phyloP scores from a whole-genome alignment of 1,140 invertebrate genomes.

The Nebria ingens region DNA sequence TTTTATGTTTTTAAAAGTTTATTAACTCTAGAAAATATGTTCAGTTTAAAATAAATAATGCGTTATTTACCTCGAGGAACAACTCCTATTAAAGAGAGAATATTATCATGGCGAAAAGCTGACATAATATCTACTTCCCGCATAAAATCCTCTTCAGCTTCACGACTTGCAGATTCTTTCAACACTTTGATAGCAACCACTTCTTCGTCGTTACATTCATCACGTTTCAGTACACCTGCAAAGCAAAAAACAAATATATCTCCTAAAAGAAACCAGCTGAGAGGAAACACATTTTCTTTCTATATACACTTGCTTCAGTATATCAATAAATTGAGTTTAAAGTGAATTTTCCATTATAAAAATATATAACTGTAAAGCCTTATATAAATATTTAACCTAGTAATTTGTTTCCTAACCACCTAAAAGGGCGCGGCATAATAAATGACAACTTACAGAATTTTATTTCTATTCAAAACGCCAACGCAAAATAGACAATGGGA shows the following conservation, averaged over 20 bases:
- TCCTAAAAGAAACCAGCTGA: background rate
- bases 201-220: constrained; percentile 35
- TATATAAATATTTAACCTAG: too few species aligned
- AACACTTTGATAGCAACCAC: constrained; percentile 77
- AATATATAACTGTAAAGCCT: too few species aligned
- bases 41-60: background rate
- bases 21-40: too few species aligned
- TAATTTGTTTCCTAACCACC: too few species aligned
- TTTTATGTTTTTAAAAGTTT: too few species aligned
- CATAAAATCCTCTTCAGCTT: constrained; percentile 75
- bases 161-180: constrained; percentile 69
- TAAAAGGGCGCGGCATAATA: too few species aligned
- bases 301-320: too few species aligned
- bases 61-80: constrained; percentile 53
- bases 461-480: too few species aligned
- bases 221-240: constrained; percentile 45
- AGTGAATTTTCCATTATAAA: too few species aligned
- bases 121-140: constrained; percentile 86
- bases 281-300: background rate
- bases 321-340: too few species aligned
- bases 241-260: constrained; percentile 8
- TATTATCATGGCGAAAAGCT: constrained; percentile 76
- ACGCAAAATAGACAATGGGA: too few species aligned
- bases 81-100: constrained; percentile 72
- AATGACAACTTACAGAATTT: too few species aligned